phyloP scores from a whole-genome alignment of 2,797 vertebrate species.

The Nyctalus aviator region DNA sequence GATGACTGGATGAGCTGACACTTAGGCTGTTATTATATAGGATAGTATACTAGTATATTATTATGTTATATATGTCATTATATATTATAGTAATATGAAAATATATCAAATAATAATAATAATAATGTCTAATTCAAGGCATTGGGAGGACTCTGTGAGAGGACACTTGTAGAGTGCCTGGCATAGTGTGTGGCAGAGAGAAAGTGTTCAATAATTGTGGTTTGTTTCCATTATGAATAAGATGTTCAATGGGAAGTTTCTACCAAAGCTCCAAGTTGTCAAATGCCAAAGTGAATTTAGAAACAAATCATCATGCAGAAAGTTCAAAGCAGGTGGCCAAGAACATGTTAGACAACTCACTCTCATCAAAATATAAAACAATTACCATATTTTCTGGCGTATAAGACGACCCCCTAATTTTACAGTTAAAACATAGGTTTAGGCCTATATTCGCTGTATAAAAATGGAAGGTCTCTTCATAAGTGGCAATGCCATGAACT shows the following conservation, averaged over 20 bases:
- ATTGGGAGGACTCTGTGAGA: fast-evolving
- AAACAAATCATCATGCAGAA: not conserved
- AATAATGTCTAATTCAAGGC: not conserved
- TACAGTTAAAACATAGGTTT: too few relatives aligned
- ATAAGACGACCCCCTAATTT: too few relatives aligned
- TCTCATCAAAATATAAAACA: not conserved
- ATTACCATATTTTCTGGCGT: too few relatives aligned
- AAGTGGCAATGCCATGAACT: too few relatives aligned
- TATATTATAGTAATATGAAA: not conserved
- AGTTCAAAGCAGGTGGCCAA: not conserved
- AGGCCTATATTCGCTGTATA: too few relatives aligned
- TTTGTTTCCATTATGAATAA: not conserved
- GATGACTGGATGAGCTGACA: too few relatives aligned
- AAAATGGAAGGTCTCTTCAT: too few relatives aligned
- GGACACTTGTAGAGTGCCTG: too few relatives aligned
- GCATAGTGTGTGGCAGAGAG: not conserved
- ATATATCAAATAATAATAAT: not conserved
- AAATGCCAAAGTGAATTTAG: not conserved
- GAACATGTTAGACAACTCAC: not conserved
- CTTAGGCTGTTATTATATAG: too few relatives aligned
- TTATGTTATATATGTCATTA: not conserved
- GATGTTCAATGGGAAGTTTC: not conserved
- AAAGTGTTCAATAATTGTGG: too few relatives aligned
- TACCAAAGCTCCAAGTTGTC: not conserved
- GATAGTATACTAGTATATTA: too few relatives aligned